Evolutionary conservation across 2,888 invertebrate genomes (phyloP), one percentile per base, ranked within the genome.

Genomic region (Sthenelais limicola): DNA sequence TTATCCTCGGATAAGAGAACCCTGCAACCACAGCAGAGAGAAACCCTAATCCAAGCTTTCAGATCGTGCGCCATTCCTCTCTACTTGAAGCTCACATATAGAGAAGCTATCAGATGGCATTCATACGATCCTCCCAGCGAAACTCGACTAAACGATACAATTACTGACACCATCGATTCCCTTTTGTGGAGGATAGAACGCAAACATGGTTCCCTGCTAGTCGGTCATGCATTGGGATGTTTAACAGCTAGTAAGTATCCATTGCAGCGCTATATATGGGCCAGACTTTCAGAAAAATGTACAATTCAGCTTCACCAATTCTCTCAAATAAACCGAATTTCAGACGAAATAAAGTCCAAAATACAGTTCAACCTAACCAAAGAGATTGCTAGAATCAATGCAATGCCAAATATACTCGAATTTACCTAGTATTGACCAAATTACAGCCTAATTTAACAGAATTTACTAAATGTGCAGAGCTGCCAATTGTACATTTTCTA

Each of bases 51-150:
- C 18, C 48, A 73, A 0, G 77, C 81, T 0, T 82, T 82, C 69
- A 72, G 79, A 15, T 15, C 32, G 3, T 82, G 82, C 52, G 82
- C 85, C 0, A 49, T 82, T 5, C 84, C 85, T 9, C 76, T 85
- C 26, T 83, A 78, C 73, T 75, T 84, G 38, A 84, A 84, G 73
- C 78, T 85, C n/a, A 78, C 82, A 5, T 82, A 84, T 73, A 84
- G 84, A 71, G 81, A 82, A 47, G 83, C 85, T 0, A 77, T 77
- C 24, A 72, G 78, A 33, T 85, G 85, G 85, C 80, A 78, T 28
- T 84, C 84, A n/a, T 85, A 80, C 74, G 76, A 80, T 7, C 62
- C 76, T 0, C 71, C 70, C 9, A 75, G 73, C 12, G 47, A 66
- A 1, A 80, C 80, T 0, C 75, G 77, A 2, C 73, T 84, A 1